Evolutionary conservation across 2,888 invertebrate genomes (phyloP).

Genomic region (Coecobrya sp.): DNA sequence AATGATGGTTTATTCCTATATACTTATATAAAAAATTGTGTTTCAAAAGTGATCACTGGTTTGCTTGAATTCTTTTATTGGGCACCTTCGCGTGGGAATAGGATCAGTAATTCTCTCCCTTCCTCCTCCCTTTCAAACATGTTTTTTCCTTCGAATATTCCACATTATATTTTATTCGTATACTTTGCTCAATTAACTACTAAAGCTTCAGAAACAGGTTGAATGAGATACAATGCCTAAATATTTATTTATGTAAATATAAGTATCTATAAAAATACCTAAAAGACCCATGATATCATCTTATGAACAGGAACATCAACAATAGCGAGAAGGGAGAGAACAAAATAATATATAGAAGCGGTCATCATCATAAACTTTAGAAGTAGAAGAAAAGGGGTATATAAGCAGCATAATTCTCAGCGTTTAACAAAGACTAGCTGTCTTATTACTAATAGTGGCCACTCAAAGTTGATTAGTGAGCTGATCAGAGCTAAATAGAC

Average conservation of each 20-base stretch:
- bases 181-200: background rate
- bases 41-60: background rate
- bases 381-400: background rate
- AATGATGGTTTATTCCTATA: background rate
- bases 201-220: constrained; percentile 61
- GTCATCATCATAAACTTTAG: constrained; percentile 53
- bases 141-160: background rate
- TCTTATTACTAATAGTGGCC: background rate
- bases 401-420: background rate
- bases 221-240: constrained; percentile 36
- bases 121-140: constrained; percentile 36
- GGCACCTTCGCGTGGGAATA: constrained; percentile 60
- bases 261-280: constrained; percentile 28
- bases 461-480: constrained; percentile 22
- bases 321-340: background rate
- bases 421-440: background rate
- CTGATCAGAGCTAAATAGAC: background rate
- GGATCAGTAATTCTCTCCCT: constrained; percentile 65
- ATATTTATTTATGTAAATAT: constrained; percentile 46
- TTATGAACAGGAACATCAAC: background rate
- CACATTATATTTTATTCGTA: background rate
- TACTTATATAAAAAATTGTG: background rate
- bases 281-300: background rate
- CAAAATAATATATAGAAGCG: background rate
- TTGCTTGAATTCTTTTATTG: background rate